Conservation (phyloP, 2,797 vertebrate genomes). For the Epinephelus malabaricus region DNA sequence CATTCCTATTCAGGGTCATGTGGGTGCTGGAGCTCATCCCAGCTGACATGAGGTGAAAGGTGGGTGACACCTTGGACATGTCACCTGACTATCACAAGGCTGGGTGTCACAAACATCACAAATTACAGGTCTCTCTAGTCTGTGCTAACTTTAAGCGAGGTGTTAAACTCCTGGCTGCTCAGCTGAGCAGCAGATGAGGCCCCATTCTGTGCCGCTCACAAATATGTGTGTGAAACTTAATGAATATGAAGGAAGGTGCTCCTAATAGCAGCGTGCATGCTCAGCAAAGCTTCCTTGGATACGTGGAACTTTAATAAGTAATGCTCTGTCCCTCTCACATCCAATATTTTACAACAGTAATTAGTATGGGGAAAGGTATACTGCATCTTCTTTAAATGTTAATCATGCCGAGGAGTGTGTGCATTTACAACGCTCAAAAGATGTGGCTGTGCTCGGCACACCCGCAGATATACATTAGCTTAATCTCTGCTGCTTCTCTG, state of each 20-base stretch:
- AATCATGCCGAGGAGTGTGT: constrained; percentile 45
- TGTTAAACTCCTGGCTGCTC: not conserved
- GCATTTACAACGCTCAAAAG: constrained; percentile 42
- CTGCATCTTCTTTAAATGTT: constrained; percentile 63
- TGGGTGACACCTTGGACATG: too few species aligned
- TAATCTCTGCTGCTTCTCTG: constrained; percentile 20
- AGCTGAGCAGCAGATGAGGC: constrained; percentile 8
- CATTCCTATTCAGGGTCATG: too few species aligned
- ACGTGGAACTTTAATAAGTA: constrained; percentile 49
- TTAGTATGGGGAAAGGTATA: constrained; percentile 43
- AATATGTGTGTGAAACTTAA: constrained; percentile 20
- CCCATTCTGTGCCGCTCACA: not conserved
- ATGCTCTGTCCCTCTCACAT: constrained; percentile 26
- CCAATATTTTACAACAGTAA: constrained; percentile 46
- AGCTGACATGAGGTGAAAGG: too few species aligned
- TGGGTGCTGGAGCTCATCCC: too few species aligned
- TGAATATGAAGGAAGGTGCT: constrained; percentile 37
- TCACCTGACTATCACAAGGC: too few species aligned
- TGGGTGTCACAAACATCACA: not conserved
- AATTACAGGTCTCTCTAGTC: not conserved
- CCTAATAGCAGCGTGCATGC: constrained; percentile 42
- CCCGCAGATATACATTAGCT: constrained; percentile 26
- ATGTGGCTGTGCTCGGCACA: constrained; percentile 9
- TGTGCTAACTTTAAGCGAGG: not conserved
- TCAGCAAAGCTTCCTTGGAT: constrained; percentile 47